Evolutionary conservation across 2,113 vertebrate species (phyloP), one percentile per base, ranked within the genome.

Genomic region (Ceyx cyanopectus): DNA sequence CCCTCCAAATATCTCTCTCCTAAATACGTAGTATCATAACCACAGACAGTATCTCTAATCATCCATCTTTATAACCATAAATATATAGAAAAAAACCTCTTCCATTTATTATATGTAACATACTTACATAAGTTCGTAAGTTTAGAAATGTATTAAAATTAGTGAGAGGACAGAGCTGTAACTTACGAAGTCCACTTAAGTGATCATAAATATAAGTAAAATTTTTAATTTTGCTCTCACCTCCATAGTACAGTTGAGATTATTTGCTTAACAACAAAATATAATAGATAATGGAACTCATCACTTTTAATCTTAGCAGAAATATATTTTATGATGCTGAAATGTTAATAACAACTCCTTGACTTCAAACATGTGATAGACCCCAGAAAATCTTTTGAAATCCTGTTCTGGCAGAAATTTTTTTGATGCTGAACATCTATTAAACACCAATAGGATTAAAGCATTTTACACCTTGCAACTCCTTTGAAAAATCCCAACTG

Each of bases 391-490:
- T 50, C 62, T 87, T 53, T 61, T 94, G 87, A 87, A 85, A 61
- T 43, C 11, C 32, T 50, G 7, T 56, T 85, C 80, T 82, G 41
- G 30, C 16, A 66, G 29, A 67, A 19, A 14, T 46, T 69, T 78
- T 91, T 91, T 70, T 87, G 2, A 82, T 80, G 45, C 3, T 85
- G n/a, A 94, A 82, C 45, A 73, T 23, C 60, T 45, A 69, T 90
- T 82, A 87, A 91, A 87, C 68, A 82, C 54, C 72, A 90, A 45
- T 27, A 53, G 24, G 58, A 73, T 87, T 73, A 85, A 46, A 82
- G 9, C 8, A 54, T 57, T 90, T 82, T 69, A 45, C n/a, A 92
- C 40, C 76, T 92, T 37, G 12, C 19, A 81, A 11, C 7, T 58
- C 27, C 91, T 92, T 93, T 83, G 92, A 93, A 94, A 50, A 93